Base-by-base conservation (phyloP, 2,113 vertebrate species). In the Brachyistius frenatus region DNA sequence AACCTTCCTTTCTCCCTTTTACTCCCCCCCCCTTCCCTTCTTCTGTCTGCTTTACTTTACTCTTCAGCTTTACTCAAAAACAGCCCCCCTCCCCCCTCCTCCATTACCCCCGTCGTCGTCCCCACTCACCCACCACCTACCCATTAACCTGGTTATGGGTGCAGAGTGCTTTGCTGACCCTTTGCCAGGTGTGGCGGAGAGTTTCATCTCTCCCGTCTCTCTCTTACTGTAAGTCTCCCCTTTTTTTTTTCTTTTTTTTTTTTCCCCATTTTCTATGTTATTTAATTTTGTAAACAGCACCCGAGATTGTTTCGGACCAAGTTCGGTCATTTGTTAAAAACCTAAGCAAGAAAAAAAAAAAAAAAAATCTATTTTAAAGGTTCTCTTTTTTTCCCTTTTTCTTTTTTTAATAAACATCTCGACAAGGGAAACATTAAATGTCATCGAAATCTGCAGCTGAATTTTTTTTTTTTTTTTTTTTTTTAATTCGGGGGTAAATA, bases 141-240 rank as follows among this genome's bases (percentile, higher is more conserved):
- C 83, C 86, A 90, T 91, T 90, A 91, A 93, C 90, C 90, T 88
- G 90, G 83, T 88, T 89, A 54, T 80, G 80, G 61, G 61, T 78
- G 78, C 74, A 84, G 80, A 90, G 90, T 87, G 76, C 87, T 90
- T 89, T 81, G 64, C 88, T 91, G 81, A 91, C 78, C 83, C 73
- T 81, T 54, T 75, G 73, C 87, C 90, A 85, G 88, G 86, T 86
- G 80, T 70, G 60, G 31, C 31, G 15, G 7, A 33, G n/a, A 23
- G 23, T 23, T 23, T 23, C 23, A 23, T 23, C 23, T 23, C 23
- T 23, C 52, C 53, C 70, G 35, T 57, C 9, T 64, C 60, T 23
- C 30, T 11, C 44, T 57, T 23, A 23, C 23, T 23, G 23, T 23
- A 23, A 23, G 47, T 37, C 3, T 62, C 69, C 31, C 33, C 70